Evolutionary conservation across 2,888 invertebrate species (phyloP), one percentile per base, ranked within the genome.

Genomic region (Poecilobothrus nobilitatus): DNA sequence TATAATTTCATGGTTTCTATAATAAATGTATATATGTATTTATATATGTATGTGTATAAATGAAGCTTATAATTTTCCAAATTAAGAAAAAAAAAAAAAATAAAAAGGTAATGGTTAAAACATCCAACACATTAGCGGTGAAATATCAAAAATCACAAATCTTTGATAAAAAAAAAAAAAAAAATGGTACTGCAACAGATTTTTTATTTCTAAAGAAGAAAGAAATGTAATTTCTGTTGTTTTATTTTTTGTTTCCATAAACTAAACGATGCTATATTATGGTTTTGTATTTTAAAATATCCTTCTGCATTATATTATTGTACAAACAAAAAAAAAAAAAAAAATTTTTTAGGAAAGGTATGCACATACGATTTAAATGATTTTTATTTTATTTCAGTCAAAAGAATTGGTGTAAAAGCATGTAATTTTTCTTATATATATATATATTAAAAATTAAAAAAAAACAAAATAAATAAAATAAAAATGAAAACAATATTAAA

Each of bases 61-160:
- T 27, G 27, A 5, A 27, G 3, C 5, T 27, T 27, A 27, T 27
- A 27, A 27, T 27, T 27, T 27, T 27, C 5, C 5, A 27, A 27
- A 27, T 27, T 27, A 27, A 27, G 5, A 27, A 27, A 27, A 27
- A 27, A 27, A 27, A 27, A 27, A 27, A 27, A 27, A 27, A 27
- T 5, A 27, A 4, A 27, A n/a, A n/a, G n/a, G n/a, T 53, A 53
- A 53, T 27, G 27, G 53, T 12, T 12, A 53, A 63, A 27, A 27
- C 15, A 27, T 27, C 6, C 63, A 63, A 27, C 20, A 62, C 21
- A 63, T 63, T 63, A 63, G 63, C 63, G 27, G 27, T 63, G 15
- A 12, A 27, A 63, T 63, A 63, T 63, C 27, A 63, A 63, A 63
- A 63, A 63, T 63, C 63, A 63, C 27, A 63, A 63, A 27, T 63